Evolutionary conservation across 2,113 vertebrate species (phyloP), one percentile per base, ranked within the genome.

Genomic region (Sander vitreus): DNA sequence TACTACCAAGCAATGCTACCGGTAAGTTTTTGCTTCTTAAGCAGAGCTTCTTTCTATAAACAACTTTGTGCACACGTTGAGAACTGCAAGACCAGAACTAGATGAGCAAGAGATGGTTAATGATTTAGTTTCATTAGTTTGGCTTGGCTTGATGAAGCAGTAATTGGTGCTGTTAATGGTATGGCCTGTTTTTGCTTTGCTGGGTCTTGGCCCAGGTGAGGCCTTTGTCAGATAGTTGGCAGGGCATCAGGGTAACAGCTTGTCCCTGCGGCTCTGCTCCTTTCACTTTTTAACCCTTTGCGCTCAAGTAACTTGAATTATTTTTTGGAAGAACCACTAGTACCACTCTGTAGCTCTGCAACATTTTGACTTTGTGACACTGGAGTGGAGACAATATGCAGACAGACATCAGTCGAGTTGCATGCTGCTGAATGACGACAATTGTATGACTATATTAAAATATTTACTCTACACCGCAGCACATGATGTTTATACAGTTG

Each of bases 1-100:
- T 95, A 95, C 87, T 95, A 93, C 86, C 92, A 91, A 85, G 89
- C 93, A 62, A 80, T 93, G 84, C 74, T 93, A 19, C 90, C 91
- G 93, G 94, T 95, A 85, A 95, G 94, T 94, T 82, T 94, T 82
- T 33, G 6, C 73, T 33, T 27, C 71, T 75, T 2, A 3, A 62
- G 69, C 39, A 27, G 50, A 51, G 55, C 66, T 23, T 78, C 43
- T 73, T 50, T 62, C 55, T n/a, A 1, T 69, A 14, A 84, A 83
- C 69, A 74, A 55, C 54, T 47, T 27, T 1, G 60, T 53, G 76
- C 66, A 74, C 53, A 62, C 27, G 47, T 25, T 7, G 30, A 57
- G 64, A 65, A 6, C 39, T 5, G 79, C 27, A 6, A 45, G 62
- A 62, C 6, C n/a, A 23, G 55, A 78, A 62, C 4, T 16, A 27